Base-by-base conservation (phyloP, 2,888 invertebrate species). In the Eristalis tenax region DNA sequence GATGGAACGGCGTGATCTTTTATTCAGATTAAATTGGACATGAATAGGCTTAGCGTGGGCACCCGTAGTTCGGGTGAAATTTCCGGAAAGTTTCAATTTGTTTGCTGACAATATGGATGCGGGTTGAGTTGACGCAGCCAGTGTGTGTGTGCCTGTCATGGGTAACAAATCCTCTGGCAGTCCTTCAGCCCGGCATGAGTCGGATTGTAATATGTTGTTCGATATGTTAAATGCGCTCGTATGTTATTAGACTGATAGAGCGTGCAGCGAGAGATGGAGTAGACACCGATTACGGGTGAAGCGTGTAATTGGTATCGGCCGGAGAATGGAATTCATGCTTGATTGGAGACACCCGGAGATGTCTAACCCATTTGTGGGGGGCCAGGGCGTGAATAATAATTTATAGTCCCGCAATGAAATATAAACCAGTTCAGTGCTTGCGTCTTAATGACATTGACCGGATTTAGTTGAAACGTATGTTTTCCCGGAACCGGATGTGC, bases 1-100 rank as follows among this genome's bases (percentile, higher is more conserved):
- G 86, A 83, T 86, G 56, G 86, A 83, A 50, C 57, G 56, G 87
- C 61, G 73, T 83, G 87, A 87, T 87, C 76, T 83, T 87, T 80
- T 80, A 87, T 83, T 87, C 73, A 83, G 83, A 87, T 87, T 87
- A 83, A 83, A 80, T 87, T 80, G 79, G 83, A 87, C 87, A 83
- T 69, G 83, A 83, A 83, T 68, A 76, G 87, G 76, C 83, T 87
- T 73, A 73, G 71, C 79, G 66, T 68, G 35, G 18, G 65, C 50
- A 32, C 78, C 13, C 43, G 75, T 28, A 75, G 61, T 40, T 71
- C 63, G 74, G 57, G 79, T 68, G 75, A 56, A 80, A 76, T 87
- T 71, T 83, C 83, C 79, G 87, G 80, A 76, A 87, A 83, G 63
- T 87, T 87, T 87, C 83, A 87, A 87, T 83, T 87, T 83, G 83